These are phyloP conservation scores for Hydrotaea cyrtoneurina DNA, from an alignment of 2,888 invertebrate genomes.

Conservation along the genomic window DNA sequence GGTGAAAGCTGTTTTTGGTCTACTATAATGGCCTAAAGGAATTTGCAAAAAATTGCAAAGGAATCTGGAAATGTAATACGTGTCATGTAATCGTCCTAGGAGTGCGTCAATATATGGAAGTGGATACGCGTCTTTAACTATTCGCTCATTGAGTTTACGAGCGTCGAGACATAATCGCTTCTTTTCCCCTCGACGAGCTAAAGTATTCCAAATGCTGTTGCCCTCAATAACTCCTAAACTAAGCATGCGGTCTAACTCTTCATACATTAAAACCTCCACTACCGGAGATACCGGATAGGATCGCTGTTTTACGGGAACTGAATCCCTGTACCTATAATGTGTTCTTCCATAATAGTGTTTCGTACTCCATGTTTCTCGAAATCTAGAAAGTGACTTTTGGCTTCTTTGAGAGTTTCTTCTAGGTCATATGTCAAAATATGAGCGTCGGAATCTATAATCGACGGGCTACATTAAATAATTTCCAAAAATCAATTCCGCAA, in stretches of 20 bases:
- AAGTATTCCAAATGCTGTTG: constrained; percentile 16
- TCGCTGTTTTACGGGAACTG: constrained; percentile 6
- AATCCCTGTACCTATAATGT: constrained; percentile 19
- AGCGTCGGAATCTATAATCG: no score
- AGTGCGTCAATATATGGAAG: constrained; percentile 47
- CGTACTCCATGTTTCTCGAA: constrained; percentile 23
- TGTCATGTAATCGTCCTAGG: constrained; percentile 31
- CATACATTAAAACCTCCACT: neutral
- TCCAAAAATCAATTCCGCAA: no score
- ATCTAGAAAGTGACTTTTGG: neutral
- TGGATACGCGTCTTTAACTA: constrained; percentile 40
- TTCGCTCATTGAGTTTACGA: constrained; percentile 34
- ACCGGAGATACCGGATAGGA: neutral
- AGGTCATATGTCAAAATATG: no score
- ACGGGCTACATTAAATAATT: no score
- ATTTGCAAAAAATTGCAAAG: constrained; percentile 59
- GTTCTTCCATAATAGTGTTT: constrained; percentile 30
- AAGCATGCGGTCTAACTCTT: constrained; percentile 22
- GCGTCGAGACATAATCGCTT: constrained; percentile 28
- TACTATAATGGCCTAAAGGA: constrained; percentile 28
- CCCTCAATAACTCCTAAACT: neutral
- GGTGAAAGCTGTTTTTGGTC: constrained; percentile 51
- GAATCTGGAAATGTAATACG: constrained; percentile 46
- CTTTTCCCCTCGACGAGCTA: constrained; percentile 16
- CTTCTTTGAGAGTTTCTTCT: no score